Evolutionary conservation across 2,888 invertebrate species (phyloP).

Genomic region (Baronia brevicornis): DNA sequence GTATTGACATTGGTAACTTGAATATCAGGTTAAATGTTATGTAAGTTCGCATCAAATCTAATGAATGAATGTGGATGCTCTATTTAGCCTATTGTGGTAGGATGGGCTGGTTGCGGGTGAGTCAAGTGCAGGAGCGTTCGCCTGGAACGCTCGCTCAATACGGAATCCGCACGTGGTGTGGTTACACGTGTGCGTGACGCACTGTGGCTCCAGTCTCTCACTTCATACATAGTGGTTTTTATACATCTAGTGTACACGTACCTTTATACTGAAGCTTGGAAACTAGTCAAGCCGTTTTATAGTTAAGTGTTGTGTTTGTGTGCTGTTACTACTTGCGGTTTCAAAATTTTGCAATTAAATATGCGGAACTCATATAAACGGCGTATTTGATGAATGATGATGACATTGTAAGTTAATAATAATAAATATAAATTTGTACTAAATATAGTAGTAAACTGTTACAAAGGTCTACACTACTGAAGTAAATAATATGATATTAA

Average conservation of each 20-base stretch:
- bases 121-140: constrained; percentile 69
- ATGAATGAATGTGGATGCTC: constrained; percentile 46
- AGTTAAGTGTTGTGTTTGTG: constrained; percentile 16
- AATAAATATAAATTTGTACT: no score
- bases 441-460: no score
- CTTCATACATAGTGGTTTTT: constrained; percentile 25
- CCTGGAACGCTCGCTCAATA: constrained; percentile 62
- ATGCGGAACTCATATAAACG: no score
- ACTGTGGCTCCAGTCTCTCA: constrained; percentile 37
- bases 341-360: no score
- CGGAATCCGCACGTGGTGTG: constrained; percentile 55
- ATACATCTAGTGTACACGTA: constrained; percentile 28
- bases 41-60: no score
- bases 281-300: constrained; percentile 16
- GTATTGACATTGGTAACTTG: no score
- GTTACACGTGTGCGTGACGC: constrained; percentile 53
- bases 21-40: no score
- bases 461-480: no score
- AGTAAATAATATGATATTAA: no score
- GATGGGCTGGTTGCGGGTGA: constrained; percentile 56
- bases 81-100: constrained; percentile 54
- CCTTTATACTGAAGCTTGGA: constrained; percentile 19
- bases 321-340: constrained; percentile 2
- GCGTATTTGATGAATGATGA: no score
- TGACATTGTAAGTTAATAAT: no score